Evolutionary conservation across 1,140 invertebrate genomes (phyloP).

Genomic region (Drosophila lowei): DNA sequence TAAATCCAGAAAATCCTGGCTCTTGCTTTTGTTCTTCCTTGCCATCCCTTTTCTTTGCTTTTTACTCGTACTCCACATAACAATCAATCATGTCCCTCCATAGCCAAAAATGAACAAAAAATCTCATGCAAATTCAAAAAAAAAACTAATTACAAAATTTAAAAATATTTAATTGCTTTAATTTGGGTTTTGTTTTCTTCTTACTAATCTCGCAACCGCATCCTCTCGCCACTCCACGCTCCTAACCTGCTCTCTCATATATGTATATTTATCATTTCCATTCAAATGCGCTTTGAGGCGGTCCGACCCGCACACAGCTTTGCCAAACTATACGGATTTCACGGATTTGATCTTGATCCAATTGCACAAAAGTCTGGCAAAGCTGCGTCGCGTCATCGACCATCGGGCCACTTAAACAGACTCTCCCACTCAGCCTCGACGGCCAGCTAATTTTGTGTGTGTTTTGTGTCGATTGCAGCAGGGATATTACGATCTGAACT

Average conservation of each 20-base stretch:
- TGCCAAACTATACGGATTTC: conserved; percentile 2
- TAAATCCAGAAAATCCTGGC: no score
- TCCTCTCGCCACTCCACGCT: neutral
- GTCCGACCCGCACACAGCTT: conserved; percentile 3
- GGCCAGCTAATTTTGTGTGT: conserved; percentile 6
- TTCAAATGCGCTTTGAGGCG: conserved; percentile 11
- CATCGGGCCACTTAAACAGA: conserved; percentile 1
- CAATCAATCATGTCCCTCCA: no score
- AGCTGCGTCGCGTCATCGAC: conserved; percentile 9
- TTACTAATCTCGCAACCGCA: no score
- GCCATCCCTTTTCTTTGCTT: no score
- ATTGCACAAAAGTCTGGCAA: conserved; percentile 10
- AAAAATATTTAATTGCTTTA: no score
- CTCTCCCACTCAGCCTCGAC: conserved; percentile 1
- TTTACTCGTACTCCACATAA: no score
- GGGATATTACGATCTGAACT: conserved; percentile 88
- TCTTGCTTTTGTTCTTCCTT: no score
- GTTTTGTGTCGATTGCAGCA: conserved; percentile 60
- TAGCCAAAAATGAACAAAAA: no score
- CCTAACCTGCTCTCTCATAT: no score
- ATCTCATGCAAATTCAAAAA: no score
- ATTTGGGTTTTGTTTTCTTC: no score
- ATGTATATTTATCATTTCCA: conserved; percentile 14
- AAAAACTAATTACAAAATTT: no score
- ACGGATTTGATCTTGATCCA: neutral